Percentiles rank a stretch among this genome's conserved stretches.
Conservation (phyloP, 2,888 invertebrate genomes). For the Apamea epomidion region DNA sequence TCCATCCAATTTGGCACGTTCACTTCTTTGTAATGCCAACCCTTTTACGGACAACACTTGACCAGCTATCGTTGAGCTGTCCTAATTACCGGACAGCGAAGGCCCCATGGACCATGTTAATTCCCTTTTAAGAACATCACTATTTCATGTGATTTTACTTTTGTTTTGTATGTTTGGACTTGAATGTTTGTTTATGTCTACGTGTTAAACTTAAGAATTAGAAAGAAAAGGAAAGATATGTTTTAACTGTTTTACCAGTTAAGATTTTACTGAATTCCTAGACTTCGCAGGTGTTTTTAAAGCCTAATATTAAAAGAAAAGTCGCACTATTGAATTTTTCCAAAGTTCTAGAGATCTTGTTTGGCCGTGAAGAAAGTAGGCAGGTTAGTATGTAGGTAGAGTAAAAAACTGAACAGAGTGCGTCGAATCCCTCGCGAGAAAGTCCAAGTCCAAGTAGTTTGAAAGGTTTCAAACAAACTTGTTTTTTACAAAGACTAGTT, state of each 20-base stretch:
- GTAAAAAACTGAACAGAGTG: slow-evolving; percentile 21
- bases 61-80: slow-evolving; percentile 50
- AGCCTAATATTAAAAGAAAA: background rate
- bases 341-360: background rate
- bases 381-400: background rate
- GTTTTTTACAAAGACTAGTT: slow-evolving; percentile 14
- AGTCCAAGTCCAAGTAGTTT: slow-evolving; percentile 22
- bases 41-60: slow-evolving; percentile 40
- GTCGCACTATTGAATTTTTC: background rate
- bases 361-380: slow-evolving; percentile 5
- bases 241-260: background rate
- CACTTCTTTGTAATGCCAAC: slow-evolving; percentile 38
- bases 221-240: background rate
- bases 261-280: background rate
- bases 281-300: background rate
- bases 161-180: slow-evolving; percentile 31
- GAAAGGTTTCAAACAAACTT: slow-evolving; percentile 14
- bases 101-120: slow-evolving; percentile 45
- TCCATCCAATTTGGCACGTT: slow-evolving; percentile 3
- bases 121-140: slow-evolving; percentile 26
- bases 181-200: background rate
- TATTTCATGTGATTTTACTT: slow-evolving; percentile 47
- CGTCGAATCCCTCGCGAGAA: slow-evolving; percentile 12
- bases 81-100: slow-evolving; percentile 29
- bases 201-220: background rate